A percentile compares a stretch with the other conserved stretches of the same genome.
phyloP scores from a whole-genome alignment of 2,113 vertebrate species.

The Platycercus adscitus region DNA sequence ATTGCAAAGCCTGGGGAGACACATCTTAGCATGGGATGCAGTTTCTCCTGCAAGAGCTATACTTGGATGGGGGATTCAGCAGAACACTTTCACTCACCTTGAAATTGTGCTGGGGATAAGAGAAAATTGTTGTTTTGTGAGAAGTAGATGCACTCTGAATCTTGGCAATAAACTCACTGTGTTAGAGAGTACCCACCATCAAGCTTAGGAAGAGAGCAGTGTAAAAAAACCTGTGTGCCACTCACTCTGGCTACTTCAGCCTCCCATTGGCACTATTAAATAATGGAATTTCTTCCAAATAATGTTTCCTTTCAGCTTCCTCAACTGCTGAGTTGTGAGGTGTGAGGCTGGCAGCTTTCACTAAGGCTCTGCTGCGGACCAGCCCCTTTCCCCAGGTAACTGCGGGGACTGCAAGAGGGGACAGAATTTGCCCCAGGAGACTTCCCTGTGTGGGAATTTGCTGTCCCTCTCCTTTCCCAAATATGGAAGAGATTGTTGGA shows the following conservation, averaged over 20 bases:
- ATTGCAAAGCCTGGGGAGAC: rapidly evolving
- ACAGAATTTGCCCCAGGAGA: neutral
- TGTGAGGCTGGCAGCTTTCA: neutral
- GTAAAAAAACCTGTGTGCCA: neutral
- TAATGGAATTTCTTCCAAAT: neutral
- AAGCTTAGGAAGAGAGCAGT: neutral
- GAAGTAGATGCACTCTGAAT: neutral
- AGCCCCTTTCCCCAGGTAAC: neutral
- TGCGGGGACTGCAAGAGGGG: neutral
- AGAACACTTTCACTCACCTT: neutral
- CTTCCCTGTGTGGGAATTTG: neutral
- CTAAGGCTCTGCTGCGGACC: neutral
- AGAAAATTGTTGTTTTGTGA: neutral
- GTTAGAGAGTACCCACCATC: neutral
- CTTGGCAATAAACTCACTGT: rapidly evolving
- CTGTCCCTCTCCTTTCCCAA: neutral
- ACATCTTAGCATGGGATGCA: too few relatives aligned
- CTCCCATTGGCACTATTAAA: neutral
- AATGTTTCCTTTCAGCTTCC: neutral
- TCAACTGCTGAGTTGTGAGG: neutral
- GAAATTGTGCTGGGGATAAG: neutral
- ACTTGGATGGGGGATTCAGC: neutral
- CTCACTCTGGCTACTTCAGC: neutral
- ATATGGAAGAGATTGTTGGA: neutral
- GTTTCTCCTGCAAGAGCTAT: neutral